phyloP scores from a whole-genome alignment of 2,888 invertebrate genomes.

The Teleogryllus oceanicus region DNA sequence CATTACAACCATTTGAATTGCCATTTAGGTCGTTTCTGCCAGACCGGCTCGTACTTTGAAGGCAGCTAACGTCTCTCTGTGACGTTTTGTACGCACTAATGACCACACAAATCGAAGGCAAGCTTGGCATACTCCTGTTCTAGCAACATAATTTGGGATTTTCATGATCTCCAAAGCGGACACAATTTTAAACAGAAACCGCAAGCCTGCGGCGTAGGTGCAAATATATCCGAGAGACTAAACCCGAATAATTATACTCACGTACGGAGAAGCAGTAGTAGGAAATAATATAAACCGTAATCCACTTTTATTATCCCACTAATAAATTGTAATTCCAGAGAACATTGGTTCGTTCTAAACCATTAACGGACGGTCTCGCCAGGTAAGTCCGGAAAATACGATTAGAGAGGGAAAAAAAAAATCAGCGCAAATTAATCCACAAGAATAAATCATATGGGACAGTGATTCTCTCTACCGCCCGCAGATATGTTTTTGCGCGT shows the following conservation, averaged over 20 bases:
- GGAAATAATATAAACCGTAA: slow-evolving; percentile 9
- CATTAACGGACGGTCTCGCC: slow-evolving; percentile 3
- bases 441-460: slow-evolving; percentile 18
- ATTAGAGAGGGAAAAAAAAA: background rate
- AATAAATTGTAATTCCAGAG: slow-evolving; percentile 18
- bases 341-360: slow-evolving; percentile 9
- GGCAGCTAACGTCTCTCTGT: no score
- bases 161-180: background rate
- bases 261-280: background rate
- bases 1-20: no score
- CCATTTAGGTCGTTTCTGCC: no score
- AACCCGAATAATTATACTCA: background rate
- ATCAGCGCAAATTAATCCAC: background rate
- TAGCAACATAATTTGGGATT: background rate
- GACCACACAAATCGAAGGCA: no score
- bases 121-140: background rate
- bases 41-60: no score
- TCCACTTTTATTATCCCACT: slow-evolving; percentile 18
- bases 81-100: no score
- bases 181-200: background rate
- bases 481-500: slow-evolving; percentile 1
- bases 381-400: slow-evolving; percentile 9
- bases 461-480: background rate
- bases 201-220: background rate
- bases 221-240: background rate